Base-by-base conservation (phyloP, 2,888 invertebrate genomes). In the Agrotis clavis region DNA sequence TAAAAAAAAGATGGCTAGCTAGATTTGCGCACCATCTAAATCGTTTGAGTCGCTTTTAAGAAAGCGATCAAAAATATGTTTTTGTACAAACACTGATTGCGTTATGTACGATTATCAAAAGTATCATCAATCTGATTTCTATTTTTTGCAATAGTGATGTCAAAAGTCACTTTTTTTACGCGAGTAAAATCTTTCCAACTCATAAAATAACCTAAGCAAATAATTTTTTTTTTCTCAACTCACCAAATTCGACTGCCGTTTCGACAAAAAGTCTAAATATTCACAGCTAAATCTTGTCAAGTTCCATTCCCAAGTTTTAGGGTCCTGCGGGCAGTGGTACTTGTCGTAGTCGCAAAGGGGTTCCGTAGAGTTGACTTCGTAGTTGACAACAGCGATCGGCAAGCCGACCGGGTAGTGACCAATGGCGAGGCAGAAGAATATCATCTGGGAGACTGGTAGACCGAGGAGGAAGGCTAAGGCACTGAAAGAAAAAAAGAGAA, bases 341-440 rank as follows among this genome's bases (percentile, higher is more conserved):
- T 91, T 92, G 41, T 96, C 92, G 74, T 97, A 97, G 74, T 93
- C 93, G 81, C 95, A 96, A 41, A 96, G 94, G 13, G 93, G 90
- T 45, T 92, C 85, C 56, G 96, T 93, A 84, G 94, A 94, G 87
- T 96, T 95, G 30, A 94, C 92, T 92, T 99, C 99, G 84, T 98
- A 94, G 94, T 99, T 99, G 41, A 98, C 97, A 45, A 99, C 97
- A 1, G 98, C 98, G 54, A 99, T 91, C 57, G 97, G 97, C 1
- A 99, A 95, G 18, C 98, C 97, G 11, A 96, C 95, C 0, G 99
- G 99, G 90, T 98, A 98, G 90, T 98, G 98, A n/a, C 99, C 99
- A 85, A 99, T 98, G 19, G 99, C 98, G 64, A 98, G 94, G 90
- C 99, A 99, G 95, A 99, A 99, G 60, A 99, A 94, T 30, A 99